Base-by-base conservation (phyloP, 2,888 invertebrate genomes). In the Rotaria socialis region DNA sequence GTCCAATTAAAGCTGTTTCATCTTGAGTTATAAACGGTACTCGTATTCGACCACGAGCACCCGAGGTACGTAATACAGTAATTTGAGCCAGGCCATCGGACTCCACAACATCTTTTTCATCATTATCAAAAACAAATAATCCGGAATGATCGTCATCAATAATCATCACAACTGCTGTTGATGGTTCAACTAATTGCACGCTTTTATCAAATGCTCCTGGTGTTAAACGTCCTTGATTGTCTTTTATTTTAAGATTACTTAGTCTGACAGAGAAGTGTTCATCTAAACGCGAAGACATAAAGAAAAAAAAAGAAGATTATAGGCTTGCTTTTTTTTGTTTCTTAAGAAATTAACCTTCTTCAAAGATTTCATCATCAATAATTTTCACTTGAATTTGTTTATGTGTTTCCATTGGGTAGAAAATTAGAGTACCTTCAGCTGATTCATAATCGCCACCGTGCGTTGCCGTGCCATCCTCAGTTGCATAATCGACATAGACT, bases 131-230 rank as follows among this genome's bases (percentile, higher is more conserved):
- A 88, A 95, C 94, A 92, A 98, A 98, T 89, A 98, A 94, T 88
- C 99, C 99, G 87, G 96, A 96, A 93, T 99, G 99, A 92, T 99
- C 99, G 91, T 99, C 99, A 91, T 99, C 99, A 87, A 99, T 93
- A 89, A 99, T 99, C 94, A 98, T 97, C 87, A 99, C 95, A 14
- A 97, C 99, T 85, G 98, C 97, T 87, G 96, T 93, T 88, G 94
- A 94, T 1, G 97, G 97, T 87, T 95, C 94, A 27, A 94, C 94
- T 88, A 98, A 92, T 89, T 95, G 95, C 88, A 94, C 94, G 41
- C 89, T 89, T 84, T 87, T 87, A 55, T 88, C 86, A 14, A 87
- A 87, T 24, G 87, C 85, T 41, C 56, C 87, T 4, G 87, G 87
- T 88, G 89, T 88, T 47, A 80, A 80, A 80, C 75, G 75, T 87